Base-by-base conservation (phyloP, 2,888 invertebrate genomes). In the Silvanus unidentatus region DNA sequence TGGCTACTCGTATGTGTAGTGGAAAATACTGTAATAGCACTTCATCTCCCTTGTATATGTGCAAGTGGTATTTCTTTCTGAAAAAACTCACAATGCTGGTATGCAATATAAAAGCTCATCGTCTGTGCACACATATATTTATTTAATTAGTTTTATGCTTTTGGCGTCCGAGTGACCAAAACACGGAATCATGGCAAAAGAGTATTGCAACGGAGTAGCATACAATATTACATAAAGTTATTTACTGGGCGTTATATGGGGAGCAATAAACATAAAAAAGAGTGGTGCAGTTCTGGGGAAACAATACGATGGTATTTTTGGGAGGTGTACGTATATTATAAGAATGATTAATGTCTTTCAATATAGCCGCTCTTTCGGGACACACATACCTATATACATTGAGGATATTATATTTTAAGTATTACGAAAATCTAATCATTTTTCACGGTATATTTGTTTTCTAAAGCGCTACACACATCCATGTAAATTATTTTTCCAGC, bases 301-400 rank as follows among this genome's bases (percentile, higher is more conserved):
- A 50, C 50, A 50, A 50, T 50, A 50, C 47, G 43, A 50, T 8
- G 47, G 43, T 28, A 42, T 50, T 45, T 44, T 39, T 35, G 44
- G 49, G 46, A 49, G 46, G 22, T 22, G 22, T 22, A 22, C 8
- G 22, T 22, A 22, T 22, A 22, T 46, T 49, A 44, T 41, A 41
- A 49, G 39, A 40, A 46, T 49, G 49, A 49, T 49, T 49, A 49
- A 49, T 49, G 46, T 43, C 44, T 43, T 49, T 49, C 45, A 49
- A 49, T 49, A 49, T 44, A 44, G 44, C 41, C 44, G 46, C 44
- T 46, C 44, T 49, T 43, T 32, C 42, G 32, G n/a, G 22, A 22
- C 22, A 22, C 8, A 22, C 8, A 22, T 8, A 22, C 22, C 2
- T 2, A 28, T 15, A 12, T 14, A 16, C 12, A 43, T 43, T 41